Evolutionary conservation across 2,888 invertebrate genomes (phyloP).

Genomic region (Lymantria monacha): DNA sequence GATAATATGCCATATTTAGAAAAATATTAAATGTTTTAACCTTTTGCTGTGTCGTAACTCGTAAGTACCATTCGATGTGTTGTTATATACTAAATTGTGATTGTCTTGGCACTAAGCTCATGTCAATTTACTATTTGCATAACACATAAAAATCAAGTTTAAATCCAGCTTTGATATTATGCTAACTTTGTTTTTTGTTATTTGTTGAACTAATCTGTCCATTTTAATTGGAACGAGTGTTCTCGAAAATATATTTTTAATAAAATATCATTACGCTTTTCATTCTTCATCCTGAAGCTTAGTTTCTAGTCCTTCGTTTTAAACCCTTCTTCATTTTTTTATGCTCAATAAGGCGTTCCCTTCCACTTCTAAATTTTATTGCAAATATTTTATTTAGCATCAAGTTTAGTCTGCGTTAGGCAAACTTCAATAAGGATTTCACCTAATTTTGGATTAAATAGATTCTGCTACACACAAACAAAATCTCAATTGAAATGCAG

Average conservation of each 20-base stretch:
- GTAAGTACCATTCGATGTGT: slow-evolving; percentile 36
- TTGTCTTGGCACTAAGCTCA: slow-evolving; percentile 51
- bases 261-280: slow-evolving; percentile 74
- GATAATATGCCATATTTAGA: slow-evolving; percentile 36
- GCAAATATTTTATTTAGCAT: slow-evolving; percentile 27
- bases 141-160: slow-evolving; percentile 50
- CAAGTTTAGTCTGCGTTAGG: slow-evolving; percentile 2
- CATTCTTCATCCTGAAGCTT: slow-evolving; percentile 69
- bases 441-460: slow-evolving; percentile 13
- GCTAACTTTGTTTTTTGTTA: slow-evolving; percentile 55
- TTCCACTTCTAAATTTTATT: slow-evolving; percentile 23
- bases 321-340: slow-evolving; percentile 17
- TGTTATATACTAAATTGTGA: slow-evolving; percentile 38
- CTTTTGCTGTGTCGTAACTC: slow-evolving; percentile 37
- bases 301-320: slow-evolving; percentile 43
- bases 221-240: slow-evolving; percentile 69
- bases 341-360: slow-evolving; percentile 16
- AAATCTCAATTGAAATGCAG: neutral
- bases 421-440: neutral
- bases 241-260: slow-evolving; percentile 76
- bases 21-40: slow-evolving; percentile 43
- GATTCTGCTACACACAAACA: slow-evolving; percentile 11
- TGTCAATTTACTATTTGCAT: slow-evolving; percentile 53
- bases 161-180: slow-evolving; percentile 67
- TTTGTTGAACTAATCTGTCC: slow-evolving; percentile 71